These are phyloP conservation scores for Leontopithecus rosalia DNA, from an alignment of 2,797 vertebrate genomes.

Conservation along the genomic window DNA sequence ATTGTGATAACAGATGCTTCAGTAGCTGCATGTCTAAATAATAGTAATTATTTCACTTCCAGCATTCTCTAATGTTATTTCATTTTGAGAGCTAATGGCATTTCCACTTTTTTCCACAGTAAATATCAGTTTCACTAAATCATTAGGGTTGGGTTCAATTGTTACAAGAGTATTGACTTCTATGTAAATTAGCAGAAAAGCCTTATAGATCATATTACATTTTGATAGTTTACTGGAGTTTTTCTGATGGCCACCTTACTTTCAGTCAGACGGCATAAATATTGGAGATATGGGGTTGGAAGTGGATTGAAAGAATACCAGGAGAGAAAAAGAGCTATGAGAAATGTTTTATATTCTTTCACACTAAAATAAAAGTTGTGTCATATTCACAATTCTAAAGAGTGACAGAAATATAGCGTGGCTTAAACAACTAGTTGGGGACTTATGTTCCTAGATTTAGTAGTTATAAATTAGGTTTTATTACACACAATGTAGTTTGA, in stretches of 20 bases:
- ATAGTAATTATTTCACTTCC: not conserved
- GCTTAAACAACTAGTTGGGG: constrained; percentile 37
- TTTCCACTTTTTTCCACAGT: constrained; percentile 27
- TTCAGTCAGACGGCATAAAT: not conserved
- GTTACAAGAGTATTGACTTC: constrained; percentile 64
- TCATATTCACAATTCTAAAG: constrained; percentile 34
- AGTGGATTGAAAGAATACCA: not conserved
- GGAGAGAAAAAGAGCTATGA: not conserved
- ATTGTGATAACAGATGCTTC: not conserved
- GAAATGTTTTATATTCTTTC: constrained; percentile 1
- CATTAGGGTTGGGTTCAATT: constrained; percentile 22
- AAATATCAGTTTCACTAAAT: constrained; percentile 71
- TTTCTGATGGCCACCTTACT: constrained; percentile 10
- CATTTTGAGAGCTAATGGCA: constrained; percentile 13
- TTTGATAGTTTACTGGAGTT: constrained; percentile 55
- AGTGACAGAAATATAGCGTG: constrained; percentile 8
- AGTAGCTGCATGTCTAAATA: not conserved
- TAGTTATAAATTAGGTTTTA: constrained; percentile 70
- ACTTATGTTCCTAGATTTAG: constrained; percentile 51
- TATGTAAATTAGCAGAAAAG: constrained; percentile 75
- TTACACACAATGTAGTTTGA: constrained; percentile 46
- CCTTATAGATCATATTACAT: constrained; percentile 61
- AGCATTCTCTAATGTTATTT: constrained; percentile 58
- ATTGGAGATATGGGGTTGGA: not conserved
- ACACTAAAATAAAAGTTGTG: not conserved